Conservation (phyloP, 2,888 invertebrate genomes). For the Melanchra persicariae region DNA sequence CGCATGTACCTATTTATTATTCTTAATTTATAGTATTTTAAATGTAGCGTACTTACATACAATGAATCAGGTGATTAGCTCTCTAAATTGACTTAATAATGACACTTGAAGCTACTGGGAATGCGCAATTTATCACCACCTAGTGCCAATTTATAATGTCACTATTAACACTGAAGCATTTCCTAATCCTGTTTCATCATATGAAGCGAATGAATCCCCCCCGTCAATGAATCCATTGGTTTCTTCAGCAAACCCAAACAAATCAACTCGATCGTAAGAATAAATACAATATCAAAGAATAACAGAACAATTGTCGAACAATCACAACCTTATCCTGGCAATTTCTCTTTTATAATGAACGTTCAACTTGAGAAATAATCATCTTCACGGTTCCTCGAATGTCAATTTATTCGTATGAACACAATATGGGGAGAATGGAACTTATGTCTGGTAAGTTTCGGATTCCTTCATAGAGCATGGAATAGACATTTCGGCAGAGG, state of each 20-base stretch:
- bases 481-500: too few relatives aligned
- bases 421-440: constrained; percentile 22
- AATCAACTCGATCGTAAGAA: constrained; percentile 6
- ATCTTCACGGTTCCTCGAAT: constrained; percentile 51
- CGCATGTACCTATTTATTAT: too few relatives aligned
- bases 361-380: constrained; percentile 55
- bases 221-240: background rate
- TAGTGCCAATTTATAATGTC: too few relatives aligned
- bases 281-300: constrained; percentile 16
- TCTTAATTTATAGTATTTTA: too few relatives aligned
- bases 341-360: constrained; percentile 46
- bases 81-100: too few relatives aligned
- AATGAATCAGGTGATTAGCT: too few relatives aligned
- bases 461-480: background rate
- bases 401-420: constrained; percentile 57
- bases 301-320: constrained; percentile 25
- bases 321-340: constrained; percentile 24
- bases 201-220: background rate
- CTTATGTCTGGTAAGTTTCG: constrained; percentile 29
- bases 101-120: too few relatives aligned
- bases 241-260: background rate
- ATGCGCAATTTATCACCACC: too few relatives aligned
- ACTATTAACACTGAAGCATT: too few relatives aligned
- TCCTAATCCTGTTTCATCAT: background rate
- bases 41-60: too few relatives aligned